Conservation (phyloP, 2,888 invertebrate species). For the Nomada hirtipes region DNA sequence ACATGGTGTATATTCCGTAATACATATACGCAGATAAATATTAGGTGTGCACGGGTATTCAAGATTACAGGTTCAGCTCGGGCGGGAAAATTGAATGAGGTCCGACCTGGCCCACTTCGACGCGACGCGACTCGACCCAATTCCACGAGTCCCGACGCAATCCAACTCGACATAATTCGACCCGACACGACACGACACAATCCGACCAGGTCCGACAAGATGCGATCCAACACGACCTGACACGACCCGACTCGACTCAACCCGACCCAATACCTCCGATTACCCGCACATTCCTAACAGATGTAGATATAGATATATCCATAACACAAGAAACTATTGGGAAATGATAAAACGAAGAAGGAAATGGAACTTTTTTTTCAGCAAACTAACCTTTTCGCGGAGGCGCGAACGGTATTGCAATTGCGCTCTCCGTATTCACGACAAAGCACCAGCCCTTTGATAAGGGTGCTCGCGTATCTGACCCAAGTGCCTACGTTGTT, state of each 20-base stretch:
- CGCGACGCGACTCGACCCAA: no score
- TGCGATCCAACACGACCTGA: no score
- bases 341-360: neutral
- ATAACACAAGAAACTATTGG: neutral
- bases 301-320: constrained; percentile 2
- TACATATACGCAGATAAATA: neutral
- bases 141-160: no score
- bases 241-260: no score
- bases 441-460: constrained; percentile 96
- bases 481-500: constrained; percentile 93
- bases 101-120: no score
- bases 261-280: no score
- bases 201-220: no score
- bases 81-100: no score
- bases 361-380: constrained; percentile 72
- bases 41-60: no score
- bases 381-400: constrained; percentile 84
- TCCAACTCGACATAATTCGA: no score
- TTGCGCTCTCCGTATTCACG: constrained; percentile 84
- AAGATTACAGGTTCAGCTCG: no score
- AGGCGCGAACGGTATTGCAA: constrained; percentile 76
- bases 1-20: neutral
- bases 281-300: neutral
- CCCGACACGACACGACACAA: no score
- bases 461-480: constrained; percentile 98